Conservation (phyloP, 1,140 invertebrate genomes). For the Drosophila equinoxialis region DNA sequence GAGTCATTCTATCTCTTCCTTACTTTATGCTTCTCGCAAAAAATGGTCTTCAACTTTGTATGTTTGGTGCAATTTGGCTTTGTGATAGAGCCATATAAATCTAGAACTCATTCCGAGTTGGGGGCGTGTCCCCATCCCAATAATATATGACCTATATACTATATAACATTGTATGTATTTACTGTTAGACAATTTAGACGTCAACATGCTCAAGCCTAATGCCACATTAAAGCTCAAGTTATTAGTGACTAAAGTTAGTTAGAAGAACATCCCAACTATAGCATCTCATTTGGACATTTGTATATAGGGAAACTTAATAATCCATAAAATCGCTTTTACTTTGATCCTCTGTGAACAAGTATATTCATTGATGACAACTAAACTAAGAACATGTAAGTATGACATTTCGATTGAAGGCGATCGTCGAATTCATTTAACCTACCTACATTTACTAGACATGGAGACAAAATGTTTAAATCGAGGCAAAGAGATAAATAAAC, state of each 20-base stretch:
- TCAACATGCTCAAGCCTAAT: background rate
- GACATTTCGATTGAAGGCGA: background rate
- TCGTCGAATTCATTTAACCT: background rate
- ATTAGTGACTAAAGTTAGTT: background rate
- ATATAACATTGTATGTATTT: constrained; percentile 1
- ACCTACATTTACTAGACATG: background rate
- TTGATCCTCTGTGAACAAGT: background rate
- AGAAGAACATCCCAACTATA: background rate
- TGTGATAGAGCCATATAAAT: constrained; percentile 1
- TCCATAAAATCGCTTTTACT: background rate
- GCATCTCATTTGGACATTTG: no score
- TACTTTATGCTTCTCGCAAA: no score
- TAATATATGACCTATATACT: constrained; percentile 13
- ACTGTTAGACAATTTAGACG: constrained; percentile 9
- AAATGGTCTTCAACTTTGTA: background rate
- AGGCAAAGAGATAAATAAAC: constrained; percentile 1
- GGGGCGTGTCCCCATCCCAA: constrained; percentile 6
- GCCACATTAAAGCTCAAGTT: constrained; percentile 1
- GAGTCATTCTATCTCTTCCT: background rate
- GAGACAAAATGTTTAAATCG: constrained; percentile 3
- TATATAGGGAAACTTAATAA: no score
- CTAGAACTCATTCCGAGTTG: constrained; percentile 6
- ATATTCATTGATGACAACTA: background rate
- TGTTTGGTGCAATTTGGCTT: background rate
- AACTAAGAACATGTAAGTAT: background rate